Evolutionary conservation across 2,113 vertebrate species (phyloP).

Genomic region (Narcine bancroftii): DNA sequence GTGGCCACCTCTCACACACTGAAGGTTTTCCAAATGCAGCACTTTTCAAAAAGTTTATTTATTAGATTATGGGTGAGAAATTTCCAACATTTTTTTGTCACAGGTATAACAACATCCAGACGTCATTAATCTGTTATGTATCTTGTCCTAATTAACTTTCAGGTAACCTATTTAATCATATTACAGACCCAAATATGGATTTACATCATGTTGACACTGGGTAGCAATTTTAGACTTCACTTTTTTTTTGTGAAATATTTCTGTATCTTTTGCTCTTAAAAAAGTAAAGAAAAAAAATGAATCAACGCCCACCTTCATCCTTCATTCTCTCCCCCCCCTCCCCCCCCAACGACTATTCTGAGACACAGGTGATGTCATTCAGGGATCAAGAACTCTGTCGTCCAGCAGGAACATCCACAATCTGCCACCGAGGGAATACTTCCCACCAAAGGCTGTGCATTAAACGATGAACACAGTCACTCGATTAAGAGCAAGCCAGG

Average conservation of each 20-base stretch:
- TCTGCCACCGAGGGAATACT: background rate
- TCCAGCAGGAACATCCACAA: background rate
- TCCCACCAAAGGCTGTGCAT: background rate
- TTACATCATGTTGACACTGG: background rate
- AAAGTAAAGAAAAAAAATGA: background rate
- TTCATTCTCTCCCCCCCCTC: background rate
- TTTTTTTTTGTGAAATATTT: background rate
- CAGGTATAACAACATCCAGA: background rate
- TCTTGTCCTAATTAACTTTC: background rate
- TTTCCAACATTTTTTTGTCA: background rate
- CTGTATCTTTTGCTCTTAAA: background rate
- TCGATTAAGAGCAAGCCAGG: background rate
- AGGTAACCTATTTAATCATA: background rate
- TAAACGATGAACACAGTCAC: background rate
- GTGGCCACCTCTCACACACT: background rate
- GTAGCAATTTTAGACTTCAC: background rate
- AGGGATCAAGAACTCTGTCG: background rate
- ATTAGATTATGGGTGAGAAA: background rate
- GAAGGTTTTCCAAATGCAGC: background rate
- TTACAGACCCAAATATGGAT: background rate
- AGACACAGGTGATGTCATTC: conserved; percentile 3
- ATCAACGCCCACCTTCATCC: background rate
- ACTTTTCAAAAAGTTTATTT: background rate
- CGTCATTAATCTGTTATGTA: background rate
- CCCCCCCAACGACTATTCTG: background rate